Percentiles rank a stretch among this genome's conserved stretches.
Evolutionary conservation across 2,888 invertebrate genomes (phyloP).

Genomic region (Serrognathus titanus): DNA sequence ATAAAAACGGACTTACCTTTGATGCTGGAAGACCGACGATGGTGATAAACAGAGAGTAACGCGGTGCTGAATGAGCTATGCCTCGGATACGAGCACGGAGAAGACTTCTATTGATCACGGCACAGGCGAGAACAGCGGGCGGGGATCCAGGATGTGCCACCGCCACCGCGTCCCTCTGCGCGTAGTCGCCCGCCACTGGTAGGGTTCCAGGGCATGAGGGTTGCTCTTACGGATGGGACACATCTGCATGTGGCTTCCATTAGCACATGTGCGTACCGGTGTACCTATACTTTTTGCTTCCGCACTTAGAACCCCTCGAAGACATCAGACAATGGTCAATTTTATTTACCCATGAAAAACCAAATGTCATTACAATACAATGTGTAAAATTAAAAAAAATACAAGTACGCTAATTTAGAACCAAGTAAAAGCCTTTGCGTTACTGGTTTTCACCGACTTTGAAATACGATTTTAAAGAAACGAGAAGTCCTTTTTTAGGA

Average conservation of each 20-base stretch:
- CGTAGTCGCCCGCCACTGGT: constrained; percentile 28
- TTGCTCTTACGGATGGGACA: constrained; percentile 17
- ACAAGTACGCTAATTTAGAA: too few relatives aligned
- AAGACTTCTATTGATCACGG: constrained; percentile 38
- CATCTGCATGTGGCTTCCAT: constrained; percentile 27
- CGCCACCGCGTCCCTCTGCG: constrained; percentile 32
- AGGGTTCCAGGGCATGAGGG: constrained; percentile 21
- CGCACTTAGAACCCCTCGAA: background rate
- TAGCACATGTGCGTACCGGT: constrained; percentile 25
- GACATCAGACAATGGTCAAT: background rate
- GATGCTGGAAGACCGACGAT: background rate
- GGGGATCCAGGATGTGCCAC: constrained; percentile 35
- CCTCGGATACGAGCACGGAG: constrained; percentile 31
- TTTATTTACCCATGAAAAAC: too few relatives aligned
- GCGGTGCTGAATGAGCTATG: constrained; percentile 7
- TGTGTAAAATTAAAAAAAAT: too few relatives aligned
- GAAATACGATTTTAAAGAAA: too few relatives aligned
- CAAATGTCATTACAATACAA: too few relatives aligned
- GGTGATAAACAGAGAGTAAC: constrained; percentile 24
- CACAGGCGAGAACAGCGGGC: constrained; percentile 38
- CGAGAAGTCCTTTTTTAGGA: too few relatives aligned
- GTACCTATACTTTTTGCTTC: background rate
- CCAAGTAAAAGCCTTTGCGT: too few relatives aligned
- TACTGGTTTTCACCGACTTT: too few relatives aligned
- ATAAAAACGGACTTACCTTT: background rate